Conservation (phyloP, 2,888 invertebrate species). For the Drosophila kambysellisi region DNA sequence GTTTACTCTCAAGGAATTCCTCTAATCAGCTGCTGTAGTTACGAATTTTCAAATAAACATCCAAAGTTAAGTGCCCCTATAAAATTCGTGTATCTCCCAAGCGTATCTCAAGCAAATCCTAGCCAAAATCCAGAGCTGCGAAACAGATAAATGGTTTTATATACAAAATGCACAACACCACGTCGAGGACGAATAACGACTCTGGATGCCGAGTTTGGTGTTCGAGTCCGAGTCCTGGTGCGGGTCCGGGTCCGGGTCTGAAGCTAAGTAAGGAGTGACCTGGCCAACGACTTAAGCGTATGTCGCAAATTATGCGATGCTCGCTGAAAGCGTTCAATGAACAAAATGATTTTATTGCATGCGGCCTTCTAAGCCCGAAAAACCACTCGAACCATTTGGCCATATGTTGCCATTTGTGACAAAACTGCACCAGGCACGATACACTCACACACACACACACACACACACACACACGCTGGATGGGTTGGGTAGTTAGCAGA, state of each 20-base stretch:
- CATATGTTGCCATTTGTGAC: constrained; percentile 82
- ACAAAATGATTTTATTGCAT: constrained; percentile 83
- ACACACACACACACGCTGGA: constrained; percentile 12
- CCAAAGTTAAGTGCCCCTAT: background rate
- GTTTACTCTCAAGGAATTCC: background rate
- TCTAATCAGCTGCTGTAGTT: background rate
- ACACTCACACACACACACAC: background rate
- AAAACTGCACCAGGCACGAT: constrained; percentile 66
- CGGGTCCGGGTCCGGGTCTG: background rate
- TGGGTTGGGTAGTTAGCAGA: constrained; percentile 29
- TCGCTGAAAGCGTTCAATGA: constrained; percentile 73
- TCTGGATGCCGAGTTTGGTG: background rate
- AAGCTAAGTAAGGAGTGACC: constrained; percentile 26
- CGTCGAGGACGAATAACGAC: constrained; percentile 2
- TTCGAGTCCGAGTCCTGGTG: background rate
- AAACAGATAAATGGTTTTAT: constrained; percentile 77
- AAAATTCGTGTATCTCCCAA: background rate
- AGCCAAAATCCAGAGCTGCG: constrained; percentile 60
- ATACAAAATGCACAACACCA: constrained; percentile 62
- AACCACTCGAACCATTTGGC: constrained; percentile 73
- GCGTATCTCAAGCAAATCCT: constrained; percentile 18
- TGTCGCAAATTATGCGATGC: constrained; percentile 74
- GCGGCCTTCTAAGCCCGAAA: constrained; percentile 53
- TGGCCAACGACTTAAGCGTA: constrained; percentile 70
- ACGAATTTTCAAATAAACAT: background rate